These are phyloP conservation scores for Dysmachus trigonus DNA, from an alignment of 2,888 invertebrate species.

Conservation along the genomic window DNA sequence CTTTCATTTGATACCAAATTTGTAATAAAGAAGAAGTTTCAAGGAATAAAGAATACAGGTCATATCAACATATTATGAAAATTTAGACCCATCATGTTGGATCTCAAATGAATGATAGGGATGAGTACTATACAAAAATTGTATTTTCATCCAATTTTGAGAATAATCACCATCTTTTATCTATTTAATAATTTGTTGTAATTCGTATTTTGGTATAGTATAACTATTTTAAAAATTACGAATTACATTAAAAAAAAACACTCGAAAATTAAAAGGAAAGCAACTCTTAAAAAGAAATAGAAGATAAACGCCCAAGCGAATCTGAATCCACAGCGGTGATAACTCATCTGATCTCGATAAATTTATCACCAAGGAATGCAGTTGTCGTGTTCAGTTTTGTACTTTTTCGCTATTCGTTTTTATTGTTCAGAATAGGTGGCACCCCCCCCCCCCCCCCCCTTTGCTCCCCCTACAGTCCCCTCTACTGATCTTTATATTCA, in stretches of 20 bases:
- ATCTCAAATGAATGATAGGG: neutral
- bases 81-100: neutral
- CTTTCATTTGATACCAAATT: neutral
- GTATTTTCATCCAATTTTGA: too few relatives aligned
- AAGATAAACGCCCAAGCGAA: neutral
- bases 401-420: neutral
- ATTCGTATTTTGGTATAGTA: too few relatives aligned
- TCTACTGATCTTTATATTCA: neutral
- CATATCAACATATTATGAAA: too few relatives aligned
- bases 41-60: neutral
- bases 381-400: constrained; percentile 25
- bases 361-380: constrained; percentile 25
- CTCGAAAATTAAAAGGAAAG: neutral
- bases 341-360: constrained; percentile 36
- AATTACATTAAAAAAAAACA: too few relatives aligned
- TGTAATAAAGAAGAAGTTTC: neutral
- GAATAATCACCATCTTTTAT: too few relatives aligned
- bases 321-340: constrained; percentile 1
- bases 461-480: neutral
- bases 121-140: neutral
- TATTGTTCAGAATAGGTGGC: neutral
- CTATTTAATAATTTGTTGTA: too few relatives aligned
- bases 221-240: too few relatives aligned
- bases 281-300: neutral
- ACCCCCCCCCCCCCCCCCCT: neutral